These are phyloP conservation scores for Neoascia interrupta DNA, from an alignment of 2,888 invertebrate genomes.

Conservation along the genomic window DNA sequence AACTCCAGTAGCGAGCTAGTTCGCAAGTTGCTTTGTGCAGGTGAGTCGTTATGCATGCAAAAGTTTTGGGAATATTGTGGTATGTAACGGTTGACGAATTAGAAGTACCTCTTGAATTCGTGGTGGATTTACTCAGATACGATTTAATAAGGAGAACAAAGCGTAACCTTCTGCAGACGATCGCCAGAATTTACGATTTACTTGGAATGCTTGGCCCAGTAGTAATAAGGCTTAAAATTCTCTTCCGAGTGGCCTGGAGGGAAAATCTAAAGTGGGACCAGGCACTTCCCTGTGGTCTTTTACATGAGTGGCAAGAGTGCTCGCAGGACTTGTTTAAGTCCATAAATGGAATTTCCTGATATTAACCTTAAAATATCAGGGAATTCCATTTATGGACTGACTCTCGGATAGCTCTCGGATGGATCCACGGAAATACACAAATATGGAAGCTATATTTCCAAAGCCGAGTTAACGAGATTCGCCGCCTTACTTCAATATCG, in stretches of 20 bases:
- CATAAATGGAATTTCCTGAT: too few species aligned
- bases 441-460: slow-evolving; percentile 1
- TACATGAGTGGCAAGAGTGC: not conserved
- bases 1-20: not conserved
- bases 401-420: not conserved
- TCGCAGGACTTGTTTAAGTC: not conserved
- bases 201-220: not conserved
- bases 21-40: not conserved
- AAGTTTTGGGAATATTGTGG: not conserved
- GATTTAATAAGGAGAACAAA: not conserved
- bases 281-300: not conserved
- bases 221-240: not conserved
- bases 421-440: not conserved
- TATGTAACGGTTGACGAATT: not conserved
- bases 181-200: not conserved
- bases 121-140: not conserved
- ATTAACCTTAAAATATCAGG: too few species aligned
- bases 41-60: not conserved
- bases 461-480: not conserved
- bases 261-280: not conserved
- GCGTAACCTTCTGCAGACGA: not conserved
- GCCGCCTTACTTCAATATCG: not conserved
- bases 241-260: not conserved
- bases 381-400: slow-evolving; percentile 6
- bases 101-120: not conserved